These are phyloP conservation scores for Eledona agricola DNA, from an alignment of 2,888 invertebrate species.

Conservation along the genomic window DNA sequence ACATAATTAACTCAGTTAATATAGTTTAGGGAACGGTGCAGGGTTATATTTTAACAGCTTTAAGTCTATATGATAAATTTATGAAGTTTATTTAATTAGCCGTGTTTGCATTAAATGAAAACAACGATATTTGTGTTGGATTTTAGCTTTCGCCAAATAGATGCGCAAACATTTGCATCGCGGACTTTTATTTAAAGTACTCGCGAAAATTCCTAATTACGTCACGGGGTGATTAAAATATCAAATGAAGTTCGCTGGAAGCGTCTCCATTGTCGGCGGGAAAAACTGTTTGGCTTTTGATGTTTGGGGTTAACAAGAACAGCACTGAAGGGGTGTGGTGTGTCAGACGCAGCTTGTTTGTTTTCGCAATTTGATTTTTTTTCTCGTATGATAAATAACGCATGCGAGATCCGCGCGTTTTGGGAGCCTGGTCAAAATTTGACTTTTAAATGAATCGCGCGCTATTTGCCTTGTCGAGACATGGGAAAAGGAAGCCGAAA, in stretches of 20 bases:
- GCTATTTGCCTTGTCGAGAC: slow-evolving; percentile 8
- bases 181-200: no score
- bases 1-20: slow-evolving; percentile 12
- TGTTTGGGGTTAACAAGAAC: slow-evolving; percentile 4
- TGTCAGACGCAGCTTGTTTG: no score
- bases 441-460: slow-evolving; percentile 12
- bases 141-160: background rate
- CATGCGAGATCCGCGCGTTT: slow-evolving; percentile 2
- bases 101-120: slow-evolving; percentile 6
- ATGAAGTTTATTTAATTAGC: slow-evolving; percentile 15
- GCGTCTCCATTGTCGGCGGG: no score
- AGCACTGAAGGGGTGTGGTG: slow-evolving; percentile 3
- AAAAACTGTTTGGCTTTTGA: no score
- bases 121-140: slow-evolving; percentile 13
- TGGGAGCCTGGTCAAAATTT: slow-evolving; percentile 6
- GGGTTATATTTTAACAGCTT: slow-evolving; percentile 24
- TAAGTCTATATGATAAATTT: slow-evolving; percentile 21
- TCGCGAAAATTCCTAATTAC: no score
- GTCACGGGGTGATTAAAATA: no score
- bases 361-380: slow-evolving; percentile 4
- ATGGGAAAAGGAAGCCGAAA: slow-evolving; percentile 1
- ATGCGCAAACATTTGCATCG: no score
- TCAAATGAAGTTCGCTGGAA: no score
- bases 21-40: slow-evolving; percentile 11
- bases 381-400: background rate